Base-by-base conservation (phyloP, 1,140 invertebrate species). In the Drosophila nikananu region DNA sequence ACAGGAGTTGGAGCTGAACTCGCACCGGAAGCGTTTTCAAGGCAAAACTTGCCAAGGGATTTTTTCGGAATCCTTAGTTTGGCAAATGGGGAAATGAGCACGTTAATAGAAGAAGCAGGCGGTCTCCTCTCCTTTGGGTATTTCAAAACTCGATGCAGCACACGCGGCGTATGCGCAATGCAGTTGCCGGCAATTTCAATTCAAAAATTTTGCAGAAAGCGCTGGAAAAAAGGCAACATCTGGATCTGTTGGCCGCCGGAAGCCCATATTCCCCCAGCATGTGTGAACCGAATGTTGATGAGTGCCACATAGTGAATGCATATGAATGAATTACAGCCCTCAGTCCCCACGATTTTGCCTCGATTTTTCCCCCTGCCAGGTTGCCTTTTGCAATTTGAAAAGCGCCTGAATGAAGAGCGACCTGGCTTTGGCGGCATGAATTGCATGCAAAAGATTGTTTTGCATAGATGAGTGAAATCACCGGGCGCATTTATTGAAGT, bases 1-100 rank as follows among this genome's bases (percentile, higher is more conserved):
- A 73, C 70, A 73, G 68, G 67, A 73, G 32, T 21, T 39, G 37
- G 17, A 23, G 9, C 51, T n/a, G 25, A 5, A 23, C 37, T 6
- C 37, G 51, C 51, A 13, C 19, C 68, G 68, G 54, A 73, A 73
- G 54, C 67, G 54, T 55, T 80, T 46, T 62, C 64, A 25, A 63
- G 55, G 58, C 73, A 32, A 75, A 44, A 65, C 27, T 46, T 39
- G 54, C 41, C 35, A 51, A 57, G 37, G 55, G 41, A 57, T 59
- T 57, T 57, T 54, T 19, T 32, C n/a, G 15, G 70, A 64, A 65
- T 79, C 77, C 76, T 23, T 72, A 79, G 75, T 42, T 54, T 10
- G 44, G 49, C 48, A 78, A 64, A 77, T 89, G 80, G 51, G 84
- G 79, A 84, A 87, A 87, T 89, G 86, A 87, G 81, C 84, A 87